Conservation (phyloP, 2,888 invertebrate genomes). For the Argynnis bischoffii region DNA sequence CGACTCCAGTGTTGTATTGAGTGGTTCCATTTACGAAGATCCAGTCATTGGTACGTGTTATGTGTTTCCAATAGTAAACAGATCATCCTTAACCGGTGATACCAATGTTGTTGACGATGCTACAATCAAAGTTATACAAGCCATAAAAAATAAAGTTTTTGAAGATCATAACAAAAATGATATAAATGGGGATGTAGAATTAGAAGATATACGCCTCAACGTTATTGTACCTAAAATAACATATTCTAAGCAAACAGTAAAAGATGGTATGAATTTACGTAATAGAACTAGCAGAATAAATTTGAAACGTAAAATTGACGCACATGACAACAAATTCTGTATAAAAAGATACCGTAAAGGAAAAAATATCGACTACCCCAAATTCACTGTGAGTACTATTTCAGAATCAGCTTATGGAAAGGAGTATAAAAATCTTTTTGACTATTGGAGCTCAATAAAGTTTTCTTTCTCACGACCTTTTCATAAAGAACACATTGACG, state of each 20-base stretch:
- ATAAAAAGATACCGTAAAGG: constrained; percentile 65
- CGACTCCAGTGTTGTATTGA: constrained; percentile 49
- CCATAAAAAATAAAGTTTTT: constrained; percentile 36
- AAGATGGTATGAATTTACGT: constrained; percentile 14
- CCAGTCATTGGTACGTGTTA: constrained; percentile 56
- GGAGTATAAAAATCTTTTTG: constrained; percentile 60
- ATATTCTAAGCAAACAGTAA: constrained; percentile 48
- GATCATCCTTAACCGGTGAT: constrained; percentile 33
- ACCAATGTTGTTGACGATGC: constrained; percentile 28
- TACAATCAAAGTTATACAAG: constrained; percentile 28
- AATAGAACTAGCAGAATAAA: constrained; percentile 39
- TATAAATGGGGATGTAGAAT: constrained; percentile 40
- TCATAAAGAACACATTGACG: constrained; percentile 64
- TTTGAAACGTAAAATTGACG: constrained; percentile 62
- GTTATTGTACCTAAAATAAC: constrained; percentile 57
- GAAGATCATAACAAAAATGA: constrained; percentile 28
- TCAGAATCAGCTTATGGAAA: constrained; percentile 54
- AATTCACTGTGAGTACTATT: constrained; percentile 49
- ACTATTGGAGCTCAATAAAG: constrained; percentile 65
- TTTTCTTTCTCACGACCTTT: constrained; percentile 69
- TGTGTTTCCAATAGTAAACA: constrained; percentile 51
- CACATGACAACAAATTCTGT: constrained; percentile 48
- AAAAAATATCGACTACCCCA: constrained; percentile 69
- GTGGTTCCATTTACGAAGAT: constrained; percentile 58
- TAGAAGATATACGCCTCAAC: constrained; percentile 42